Conservation (phyloP, 2,888 invertebrate genomes). For the Junonia oenone region DNA sequence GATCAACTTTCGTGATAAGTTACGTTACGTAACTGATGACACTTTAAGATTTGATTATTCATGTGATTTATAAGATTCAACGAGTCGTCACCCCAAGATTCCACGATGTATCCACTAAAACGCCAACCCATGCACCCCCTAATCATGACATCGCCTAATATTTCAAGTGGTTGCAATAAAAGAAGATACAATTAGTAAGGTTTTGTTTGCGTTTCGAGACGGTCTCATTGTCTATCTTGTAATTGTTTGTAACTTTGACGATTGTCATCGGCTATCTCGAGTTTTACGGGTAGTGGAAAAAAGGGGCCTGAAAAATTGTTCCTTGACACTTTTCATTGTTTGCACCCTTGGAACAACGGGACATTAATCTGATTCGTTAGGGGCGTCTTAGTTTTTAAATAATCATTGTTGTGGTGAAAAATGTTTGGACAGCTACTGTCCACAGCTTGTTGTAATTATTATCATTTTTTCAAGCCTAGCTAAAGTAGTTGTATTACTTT, state of each 20-base stretch:
- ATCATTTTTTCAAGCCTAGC: no score
- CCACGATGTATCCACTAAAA: not conserved
- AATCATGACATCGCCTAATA: conserved; percentile 30
- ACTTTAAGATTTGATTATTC: no score
- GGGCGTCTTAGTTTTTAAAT: not conserved
- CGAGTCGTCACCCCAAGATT: no score
- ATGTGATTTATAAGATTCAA: no score
- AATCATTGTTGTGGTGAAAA: not conserved
- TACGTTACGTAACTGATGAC: no score
- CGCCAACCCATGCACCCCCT: conserved; percentile 1
- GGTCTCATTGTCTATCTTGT: conserved; percentile 36
- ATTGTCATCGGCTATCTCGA: conserved; percentile 31
- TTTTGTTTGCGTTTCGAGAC: conserved; percentile 37
- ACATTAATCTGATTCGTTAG: conserved; percentile 9
- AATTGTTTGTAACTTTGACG: conserved; percentile 37
- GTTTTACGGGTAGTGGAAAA: conserved; percentile 24
- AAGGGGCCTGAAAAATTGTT: conserved; percentile 19
- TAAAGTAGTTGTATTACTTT: no score
- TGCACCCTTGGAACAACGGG: conserved; percentile 15
- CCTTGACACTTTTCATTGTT: conserved; percentile 23
- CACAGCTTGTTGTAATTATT: not conserved
- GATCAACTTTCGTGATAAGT: no score
- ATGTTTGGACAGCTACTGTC: no score
- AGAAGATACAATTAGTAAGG: conserved; percentile 41
- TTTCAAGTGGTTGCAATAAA: conserved; percentile 38